Conservation (phyloP, 2,797 vertebrate species). For the Pristis pectinata region DNA sequence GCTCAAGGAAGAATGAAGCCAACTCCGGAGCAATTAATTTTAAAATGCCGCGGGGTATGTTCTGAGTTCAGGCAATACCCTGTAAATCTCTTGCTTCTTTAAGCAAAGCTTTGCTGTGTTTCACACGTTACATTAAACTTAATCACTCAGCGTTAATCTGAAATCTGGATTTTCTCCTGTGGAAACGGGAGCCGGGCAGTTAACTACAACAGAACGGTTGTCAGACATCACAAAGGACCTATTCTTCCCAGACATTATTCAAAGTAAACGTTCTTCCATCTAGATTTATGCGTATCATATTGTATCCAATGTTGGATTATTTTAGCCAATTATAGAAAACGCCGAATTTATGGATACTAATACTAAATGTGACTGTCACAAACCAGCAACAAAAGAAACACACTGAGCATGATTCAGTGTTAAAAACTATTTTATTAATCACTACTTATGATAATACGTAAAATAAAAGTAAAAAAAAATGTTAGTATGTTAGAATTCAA, state of each 20-base stretch:
- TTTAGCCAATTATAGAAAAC: not conserved
- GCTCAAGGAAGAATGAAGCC: too few species aligned
- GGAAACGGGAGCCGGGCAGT: not conserved
- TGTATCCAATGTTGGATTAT: not conserved
- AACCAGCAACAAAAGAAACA: too few species aligned
- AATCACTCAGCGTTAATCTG: not conserved
- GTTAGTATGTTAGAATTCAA: too few species aligned
- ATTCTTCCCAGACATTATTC: too few species aligned
- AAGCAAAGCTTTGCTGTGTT: not conserved
- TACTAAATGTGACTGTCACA: too few species aligned
- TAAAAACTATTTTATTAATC: too few species aligned
- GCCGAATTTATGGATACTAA: not conserved
- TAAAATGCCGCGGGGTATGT: too few species aligned
- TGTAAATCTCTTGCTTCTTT: not conserved
- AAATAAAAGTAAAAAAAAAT: too few species aligned
- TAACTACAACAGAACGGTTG: not conserved
- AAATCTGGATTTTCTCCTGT: slow-evolving; percentile 4
- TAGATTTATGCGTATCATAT: not conserved
- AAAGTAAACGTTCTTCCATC: not conserved
- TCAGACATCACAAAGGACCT: not conserved
- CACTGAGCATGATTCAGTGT: too few species aligned
- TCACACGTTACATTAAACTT: not conserved
- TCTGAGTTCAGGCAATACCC: not conserved
- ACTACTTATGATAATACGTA: too few species aligned
- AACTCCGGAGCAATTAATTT: too few species aligned